These are phyloP conservation scores for Empis livida DNA, from an alignment of 2,888 invertebrate genomes.

Conservation along the genomic window DNA sequence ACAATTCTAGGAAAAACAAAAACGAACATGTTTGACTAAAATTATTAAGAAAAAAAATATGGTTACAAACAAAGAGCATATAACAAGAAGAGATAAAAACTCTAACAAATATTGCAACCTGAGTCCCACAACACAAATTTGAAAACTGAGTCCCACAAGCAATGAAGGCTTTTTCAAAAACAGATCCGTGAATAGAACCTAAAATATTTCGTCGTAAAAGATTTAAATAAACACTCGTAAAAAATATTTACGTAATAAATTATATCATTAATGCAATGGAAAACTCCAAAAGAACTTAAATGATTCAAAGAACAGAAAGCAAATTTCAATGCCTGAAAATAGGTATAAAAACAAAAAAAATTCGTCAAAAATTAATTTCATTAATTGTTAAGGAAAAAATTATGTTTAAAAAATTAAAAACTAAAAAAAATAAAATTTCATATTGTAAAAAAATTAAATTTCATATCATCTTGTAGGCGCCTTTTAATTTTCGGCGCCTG, in stretches of 20 bases:
- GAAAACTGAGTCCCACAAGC: too few species aligned
- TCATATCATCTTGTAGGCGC: background rate
- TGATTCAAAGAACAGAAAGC: background rate
- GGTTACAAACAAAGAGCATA: too few species aligned
- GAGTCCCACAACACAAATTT: too few species aligned
- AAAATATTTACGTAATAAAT: background rate
- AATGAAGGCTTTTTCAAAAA: too few species aligned
- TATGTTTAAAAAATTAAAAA: background rate
- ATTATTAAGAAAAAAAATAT: constrained; percentile 10
- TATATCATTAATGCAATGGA: background rate
- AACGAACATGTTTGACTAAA: constrained; percentile 11
- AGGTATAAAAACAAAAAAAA: too few species aligned
- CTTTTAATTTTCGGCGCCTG: background rate
- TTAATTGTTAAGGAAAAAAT: background rate
- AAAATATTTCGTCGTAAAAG: background rate
- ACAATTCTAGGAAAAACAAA: background rate
- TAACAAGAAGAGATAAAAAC: too few species aligned
- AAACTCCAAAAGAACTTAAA: background rate
- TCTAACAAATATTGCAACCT: too few species aligned
- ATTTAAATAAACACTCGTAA: background rate
- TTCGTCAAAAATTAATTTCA: background rate
- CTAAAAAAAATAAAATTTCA: background rate
- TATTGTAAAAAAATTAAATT: background rate
- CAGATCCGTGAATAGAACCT: background rate
- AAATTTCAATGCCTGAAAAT: background rate